phyloP scores from a whole-genome alignment of 2,888 invertebrate genomes.

The Emmelina monodactyla region DNA sequence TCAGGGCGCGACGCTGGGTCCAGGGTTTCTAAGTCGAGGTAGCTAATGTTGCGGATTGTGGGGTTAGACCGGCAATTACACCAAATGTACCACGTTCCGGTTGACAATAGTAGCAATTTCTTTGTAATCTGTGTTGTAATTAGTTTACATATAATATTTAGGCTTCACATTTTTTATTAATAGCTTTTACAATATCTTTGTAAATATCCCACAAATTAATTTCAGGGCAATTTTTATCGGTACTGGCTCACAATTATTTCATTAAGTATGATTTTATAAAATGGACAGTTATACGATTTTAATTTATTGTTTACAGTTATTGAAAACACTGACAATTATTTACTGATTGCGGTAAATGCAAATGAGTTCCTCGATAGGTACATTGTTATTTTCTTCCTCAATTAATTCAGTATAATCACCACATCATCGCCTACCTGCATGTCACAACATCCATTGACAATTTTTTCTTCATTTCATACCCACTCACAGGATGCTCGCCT shows the following conservation, averaged over 20 bases:
- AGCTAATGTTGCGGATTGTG: slow-evolving; percentile 48
- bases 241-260: no score
- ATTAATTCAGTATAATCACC: slow-evolving; percentile 1
- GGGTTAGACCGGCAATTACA: slow-evolving; percentile 49
- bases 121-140: slow-evolving; percentile 15
- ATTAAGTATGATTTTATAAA: no score
- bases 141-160: no score
- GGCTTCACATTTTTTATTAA: no score
- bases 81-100: slow-evolving; percentile 50
- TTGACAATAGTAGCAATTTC: slow-evolving; percentile 34
- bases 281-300: no score
- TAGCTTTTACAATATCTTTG: no score
- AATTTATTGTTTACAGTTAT: no score
- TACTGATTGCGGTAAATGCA: no score
- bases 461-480: slow-evolving; percentile 29
- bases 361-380: no score
- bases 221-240: no score
- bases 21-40: slow-evolving; percentile 31
- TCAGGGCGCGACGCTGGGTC: slow-evolving; percentile 20
- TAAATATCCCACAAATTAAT: no score
- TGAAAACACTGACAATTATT: no score
- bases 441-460: slow-evolving; percentile 39
- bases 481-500: slow-evolving; percentile 50
- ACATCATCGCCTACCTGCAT: slow-evolving; percentile 22
- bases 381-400: not conserved